Evolutionary conservation across 2,113 vertebrate species (phyloP).

Genomic region (Casuarius casuarius): DNA sequence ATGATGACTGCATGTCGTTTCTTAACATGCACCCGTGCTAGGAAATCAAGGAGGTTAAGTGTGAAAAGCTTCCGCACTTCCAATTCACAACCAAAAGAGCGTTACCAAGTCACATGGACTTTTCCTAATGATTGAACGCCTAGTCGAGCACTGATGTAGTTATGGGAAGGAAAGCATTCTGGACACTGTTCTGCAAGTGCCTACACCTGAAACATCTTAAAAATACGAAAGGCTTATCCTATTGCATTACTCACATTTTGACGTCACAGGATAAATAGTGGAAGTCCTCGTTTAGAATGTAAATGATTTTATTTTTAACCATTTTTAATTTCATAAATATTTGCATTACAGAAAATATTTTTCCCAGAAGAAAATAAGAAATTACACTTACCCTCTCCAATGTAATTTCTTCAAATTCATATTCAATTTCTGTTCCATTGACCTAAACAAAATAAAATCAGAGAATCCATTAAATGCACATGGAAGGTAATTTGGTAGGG

Average conservation of each 20-base stretch:
- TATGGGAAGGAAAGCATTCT: background rate
- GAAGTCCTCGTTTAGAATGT: background rate
- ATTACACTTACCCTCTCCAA: slow-evolving; percentile 90
- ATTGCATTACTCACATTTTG: background rate
- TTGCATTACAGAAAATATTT: background rate
- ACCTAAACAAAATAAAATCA: slow-evolving; percentile 80
- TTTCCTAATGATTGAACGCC: background rate
- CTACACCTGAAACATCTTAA: background rate
- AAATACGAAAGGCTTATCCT: background rate
- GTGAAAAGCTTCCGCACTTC: background rate
- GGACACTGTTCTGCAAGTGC: background rate
- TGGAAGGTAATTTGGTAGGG: background rate
- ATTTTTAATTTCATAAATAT: background rate
- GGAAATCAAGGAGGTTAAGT: background rate
- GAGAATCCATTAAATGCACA: slow-evolving; percentile 33
- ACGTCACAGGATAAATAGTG: background rate
- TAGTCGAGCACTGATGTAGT: accelerated
- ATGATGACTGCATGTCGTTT: accelerated
- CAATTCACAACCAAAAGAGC: background rate
- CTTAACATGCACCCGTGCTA: background rate
- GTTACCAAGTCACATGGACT: background rate
- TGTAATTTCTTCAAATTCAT: slow-evolving; percentile 99
- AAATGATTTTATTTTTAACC: background rate
- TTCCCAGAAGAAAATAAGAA: background rate
- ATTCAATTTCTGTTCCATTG: slow-evolving; percentile 97